Conservation (phyloP, 2,888 invertebrate genomes). For the Crematogaster levior region DNA sequence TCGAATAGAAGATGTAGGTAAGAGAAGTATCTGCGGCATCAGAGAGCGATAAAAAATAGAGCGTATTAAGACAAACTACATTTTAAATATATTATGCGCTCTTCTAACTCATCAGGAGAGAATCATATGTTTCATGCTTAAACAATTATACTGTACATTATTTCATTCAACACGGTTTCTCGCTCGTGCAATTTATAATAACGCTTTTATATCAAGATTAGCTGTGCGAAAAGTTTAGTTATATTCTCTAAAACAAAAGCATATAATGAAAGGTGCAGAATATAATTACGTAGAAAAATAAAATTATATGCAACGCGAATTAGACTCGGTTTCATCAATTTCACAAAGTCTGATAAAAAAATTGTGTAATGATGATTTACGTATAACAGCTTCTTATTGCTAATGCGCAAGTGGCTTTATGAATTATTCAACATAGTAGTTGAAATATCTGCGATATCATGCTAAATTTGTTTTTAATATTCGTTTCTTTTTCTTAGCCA, state of each 20-base stretch:
- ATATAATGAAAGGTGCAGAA: neutral
- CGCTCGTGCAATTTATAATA: constrained; percentile 51
- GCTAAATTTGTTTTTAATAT: too few species aligned
- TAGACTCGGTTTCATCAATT: neutral
- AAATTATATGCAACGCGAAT: neutral
- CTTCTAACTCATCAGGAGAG: constrained; percentile 1
- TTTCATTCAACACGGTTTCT: constrained; percentile 55
- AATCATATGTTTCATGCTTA: constrained; percentile 54
- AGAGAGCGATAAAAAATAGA: neutral
- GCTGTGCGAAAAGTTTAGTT: constrained; percentile 38
- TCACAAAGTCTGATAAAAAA: neutral
- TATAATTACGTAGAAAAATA: neutral
- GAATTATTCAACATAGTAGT: neutral
- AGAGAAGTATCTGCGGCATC: constrained; percentile 13
- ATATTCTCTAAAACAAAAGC: neutral
- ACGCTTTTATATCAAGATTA: constrained; percentile 40
- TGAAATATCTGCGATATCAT: neutral
- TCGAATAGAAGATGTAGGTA: constrained; percentile 38
- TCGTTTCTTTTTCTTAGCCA: neutral
- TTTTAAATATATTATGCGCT: constrained; percentile 25
- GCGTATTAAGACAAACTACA: neutral
- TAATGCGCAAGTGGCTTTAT: too few species aligned
- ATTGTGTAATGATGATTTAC: too few species aligned
- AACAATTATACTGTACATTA: constrained; percentile 53
- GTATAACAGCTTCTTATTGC: too few species aligned